Conservation (phyloP, 2,888 invertebrate genomes). For the Drosophila algonquin region DNA sequence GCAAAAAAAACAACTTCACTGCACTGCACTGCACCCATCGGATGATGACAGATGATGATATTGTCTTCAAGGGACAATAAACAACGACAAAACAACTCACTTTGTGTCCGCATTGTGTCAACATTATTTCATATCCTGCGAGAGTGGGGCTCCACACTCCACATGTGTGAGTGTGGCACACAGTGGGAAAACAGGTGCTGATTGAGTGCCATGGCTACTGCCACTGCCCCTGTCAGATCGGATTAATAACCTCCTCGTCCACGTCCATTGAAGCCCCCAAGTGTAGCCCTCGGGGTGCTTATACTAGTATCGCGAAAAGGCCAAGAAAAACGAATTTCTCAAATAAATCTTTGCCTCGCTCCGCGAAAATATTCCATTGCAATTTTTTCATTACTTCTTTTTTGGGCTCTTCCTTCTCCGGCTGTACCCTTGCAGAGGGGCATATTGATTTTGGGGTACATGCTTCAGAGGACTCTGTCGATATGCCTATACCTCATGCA, state of each 20-base stretch:
- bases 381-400: conserved; percentile 62
- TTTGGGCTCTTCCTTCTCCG: background rate
- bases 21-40: conserved; percentile 46
- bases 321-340: background rate
- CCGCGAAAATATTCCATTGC: conserved; percentile 54
- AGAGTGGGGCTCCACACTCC: background rate
- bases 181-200: conserved; percentile 50
- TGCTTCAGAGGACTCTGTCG: background rate
- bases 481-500: too few relatives aligned
- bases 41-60: conserved; percentile 57
- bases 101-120: conserved; percentile 43
- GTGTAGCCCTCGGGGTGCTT: background rate
- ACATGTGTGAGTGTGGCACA: conserved; percentile 22
- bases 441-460: background rate
- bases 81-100: conserved; percentile 15
- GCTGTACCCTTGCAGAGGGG: background rate
- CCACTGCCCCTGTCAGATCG: conserved; percentile 26
- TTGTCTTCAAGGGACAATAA: conserved; percentile 61
- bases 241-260: conserved; percentile 36
- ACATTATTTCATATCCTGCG: background rate
- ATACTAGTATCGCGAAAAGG: background rate
- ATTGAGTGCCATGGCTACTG: conserved; percentile 42
- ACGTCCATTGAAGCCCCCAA: background rate
- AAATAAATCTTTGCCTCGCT: conserved; percentile 57
- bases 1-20: background rate